phyloP scores from a whole-genome alignment of 2,888 invertebrate genomes.

The Apamea sordens region DNA sequence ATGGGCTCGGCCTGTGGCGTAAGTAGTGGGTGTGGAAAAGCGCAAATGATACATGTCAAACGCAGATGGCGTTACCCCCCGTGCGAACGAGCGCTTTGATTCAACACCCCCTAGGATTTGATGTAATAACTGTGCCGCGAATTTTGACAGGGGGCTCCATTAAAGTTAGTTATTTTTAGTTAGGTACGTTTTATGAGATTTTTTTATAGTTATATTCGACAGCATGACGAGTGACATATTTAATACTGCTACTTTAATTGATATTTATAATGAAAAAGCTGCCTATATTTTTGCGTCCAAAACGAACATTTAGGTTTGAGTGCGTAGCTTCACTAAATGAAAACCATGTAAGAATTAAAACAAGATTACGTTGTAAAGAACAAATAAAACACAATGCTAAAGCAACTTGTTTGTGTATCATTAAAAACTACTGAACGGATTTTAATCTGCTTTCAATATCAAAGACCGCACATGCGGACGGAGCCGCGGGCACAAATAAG shows the following conservation, averaged over 20 bases:
- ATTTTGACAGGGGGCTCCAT: conserved; percentile 65
- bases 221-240: background rate
- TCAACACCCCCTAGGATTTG: conserved; percentile 71
- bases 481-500: conserved; percentile 48
- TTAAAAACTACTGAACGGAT: conserved; percentile 63
- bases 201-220: background rate
- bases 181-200: conserved; percentile 11
- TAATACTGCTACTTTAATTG: background rate
- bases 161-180: conserved; percentile 52
- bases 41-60: conserved; percentile 85
- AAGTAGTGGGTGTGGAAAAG: conserved; percentile 85
- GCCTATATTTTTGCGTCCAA: too few species aligned
- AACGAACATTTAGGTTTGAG: background rate
- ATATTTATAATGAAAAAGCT: background rate
- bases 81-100: conserved; percentile 73
- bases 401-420: conserved; percentile 51
- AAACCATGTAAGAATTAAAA: conserved; percentile 21
- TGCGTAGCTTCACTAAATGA: background rate
- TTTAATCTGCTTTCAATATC: conserved; percentile 62
- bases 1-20: conserved; percentile 49
- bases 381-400: conserved; percentile 44
- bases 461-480: conserved; percentile 48
- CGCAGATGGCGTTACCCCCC: conserved; percentile 78
- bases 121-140: conserved; percentile 66
- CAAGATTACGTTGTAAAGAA: conserved; percentile 12